phyloP scores from a whole-genome alignment of 2,113 vertebrate genomes.

The Calidris pygmaea region DNA sequence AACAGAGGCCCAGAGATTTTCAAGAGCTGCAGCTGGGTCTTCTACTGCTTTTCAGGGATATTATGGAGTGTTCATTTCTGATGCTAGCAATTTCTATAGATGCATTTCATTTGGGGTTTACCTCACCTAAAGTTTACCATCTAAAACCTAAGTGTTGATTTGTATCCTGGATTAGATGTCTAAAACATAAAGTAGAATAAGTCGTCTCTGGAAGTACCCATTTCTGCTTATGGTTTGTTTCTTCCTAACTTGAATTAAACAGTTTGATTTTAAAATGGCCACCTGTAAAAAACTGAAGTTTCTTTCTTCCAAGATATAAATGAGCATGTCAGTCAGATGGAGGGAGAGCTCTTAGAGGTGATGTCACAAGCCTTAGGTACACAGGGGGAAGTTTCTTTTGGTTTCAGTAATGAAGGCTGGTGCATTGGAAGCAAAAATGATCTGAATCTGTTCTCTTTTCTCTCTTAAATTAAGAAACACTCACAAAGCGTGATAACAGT shows the following conservation, averaged over 20 bases:
- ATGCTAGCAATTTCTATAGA: not conserved
- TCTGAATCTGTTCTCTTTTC: not conserved
- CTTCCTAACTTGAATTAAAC: not conserved
- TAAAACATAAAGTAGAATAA: not conserved
- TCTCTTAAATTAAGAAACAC: not conserved
- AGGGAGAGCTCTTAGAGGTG: not conserved
- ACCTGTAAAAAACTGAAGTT: not conserved
- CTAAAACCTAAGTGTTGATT: not conserved
- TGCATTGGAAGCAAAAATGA: not conserved
- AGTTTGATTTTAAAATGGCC: not conserved
- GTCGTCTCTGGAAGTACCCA: not conserved
- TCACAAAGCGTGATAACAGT: fast-evolving
- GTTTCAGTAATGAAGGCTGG: not conserved
- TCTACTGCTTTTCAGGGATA: not conserved
- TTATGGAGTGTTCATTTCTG: not conserved
- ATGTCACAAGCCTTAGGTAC: not conserved
- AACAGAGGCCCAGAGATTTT: not conserved
- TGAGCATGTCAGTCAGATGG: not conserved
- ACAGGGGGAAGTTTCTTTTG: not conserved
- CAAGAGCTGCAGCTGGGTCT: not conserved
- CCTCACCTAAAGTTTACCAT: not conserved
- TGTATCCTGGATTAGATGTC: fast-evolving
- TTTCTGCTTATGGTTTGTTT: fast-evolving
- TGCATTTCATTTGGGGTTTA: not conserved
- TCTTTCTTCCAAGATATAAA: not conserved